These are phyloP conservation scores for Anniella stebbinsi DNA, from an alignment of 2,797 vertebrate species.

Conservation along the genomic window DNA sequence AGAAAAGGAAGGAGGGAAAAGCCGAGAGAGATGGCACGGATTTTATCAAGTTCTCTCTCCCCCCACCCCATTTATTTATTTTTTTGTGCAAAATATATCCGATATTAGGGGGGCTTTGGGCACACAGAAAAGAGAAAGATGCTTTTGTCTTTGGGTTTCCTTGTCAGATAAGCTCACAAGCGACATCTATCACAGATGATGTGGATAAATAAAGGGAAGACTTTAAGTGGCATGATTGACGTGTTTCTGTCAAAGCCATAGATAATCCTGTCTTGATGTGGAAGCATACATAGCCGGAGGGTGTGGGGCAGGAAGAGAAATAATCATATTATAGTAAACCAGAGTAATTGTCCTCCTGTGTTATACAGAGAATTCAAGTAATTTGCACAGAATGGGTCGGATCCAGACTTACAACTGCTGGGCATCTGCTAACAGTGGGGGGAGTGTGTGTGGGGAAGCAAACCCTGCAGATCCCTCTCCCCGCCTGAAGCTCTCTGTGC, in stretches of 20 bases:
- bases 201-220: slow-evolving; percentile 35
- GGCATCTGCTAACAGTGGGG: not conserved
- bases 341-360: not conserved
- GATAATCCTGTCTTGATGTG: not conserved
- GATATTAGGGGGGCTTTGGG: slow-evolving; percentile 48
- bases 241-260: not conserved
- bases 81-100: slow-evolving; percentile 39
- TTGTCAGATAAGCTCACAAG: slow-evolving; percentile 36
- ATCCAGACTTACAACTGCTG: not conserved
- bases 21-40: not conserved
- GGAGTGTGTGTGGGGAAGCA: too few species aligned
- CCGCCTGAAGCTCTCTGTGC: not conserved
- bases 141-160: not conserved
- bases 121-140: slow-evolving; percentile 47
- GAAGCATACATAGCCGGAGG: not conserved
- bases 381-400: not conserved
- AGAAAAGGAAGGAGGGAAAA: not conserved
- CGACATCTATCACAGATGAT: slow-evolving; percentile 26
- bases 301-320: not conserved
- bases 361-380: not conserved
- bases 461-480: not conserved
- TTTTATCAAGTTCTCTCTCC: not conserved
- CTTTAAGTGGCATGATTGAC: not conserved
- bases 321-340: not conserved
- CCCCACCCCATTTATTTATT: not conserved